Evolutionary conservation across 2,113 vertebrate genomes (phyloP).

Genomic region (Hiodon alosoides): DNA sequence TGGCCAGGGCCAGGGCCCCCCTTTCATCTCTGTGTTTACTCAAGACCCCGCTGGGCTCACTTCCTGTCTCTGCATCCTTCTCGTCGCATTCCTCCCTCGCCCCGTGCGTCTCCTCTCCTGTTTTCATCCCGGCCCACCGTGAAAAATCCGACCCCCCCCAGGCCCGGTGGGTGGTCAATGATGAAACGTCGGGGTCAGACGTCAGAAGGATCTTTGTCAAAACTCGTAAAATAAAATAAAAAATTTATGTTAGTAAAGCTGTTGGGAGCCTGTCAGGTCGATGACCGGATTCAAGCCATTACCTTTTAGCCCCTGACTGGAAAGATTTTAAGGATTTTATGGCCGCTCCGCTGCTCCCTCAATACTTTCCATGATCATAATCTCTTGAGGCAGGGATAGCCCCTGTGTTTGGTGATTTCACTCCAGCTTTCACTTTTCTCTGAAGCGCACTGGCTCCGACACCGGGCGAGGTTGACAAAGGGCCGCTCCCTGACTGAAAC

Average conservation of each 20-base stretch:
- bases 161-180: background rate
- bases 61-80: slow-evolving; percentile 48
- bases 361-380: no score
- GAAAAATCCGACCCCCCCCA: background rate
- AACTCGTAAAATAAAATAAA: background rate
- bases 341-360: no score
- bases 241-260: background rate
- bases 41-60: slow-evolving; percentile 42
- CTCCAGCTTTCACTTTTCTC: no score
- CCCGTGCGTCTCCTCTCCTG: slow-evolving; percentile 26
- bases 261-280: background rate
- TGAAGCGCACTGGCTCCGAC: no score
- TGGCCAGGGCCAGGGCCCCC: slow-evolving; percentile 47
- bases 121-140: slow-evolving; percentile 36
- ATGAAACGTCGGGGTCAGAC: slow-evolving; percentile 5
- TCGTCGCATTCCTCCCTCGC: background rate
- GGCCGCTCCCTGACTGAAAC: no score
- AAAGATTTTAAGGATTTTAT: no score
- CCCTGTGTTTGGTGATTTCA: no score
- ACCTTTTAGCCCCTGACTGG: background rate
- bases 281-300: background rate
- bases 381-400: no score
- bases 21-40: slow-evolving; percentile 61
- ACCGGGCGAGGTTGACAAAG: no score
- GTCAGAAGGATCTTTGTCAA: background rate